Evolutionary conservation across 2,113 vertebrate species (phyloP).

Genomic region (Polypterus senegalus): DNA sequence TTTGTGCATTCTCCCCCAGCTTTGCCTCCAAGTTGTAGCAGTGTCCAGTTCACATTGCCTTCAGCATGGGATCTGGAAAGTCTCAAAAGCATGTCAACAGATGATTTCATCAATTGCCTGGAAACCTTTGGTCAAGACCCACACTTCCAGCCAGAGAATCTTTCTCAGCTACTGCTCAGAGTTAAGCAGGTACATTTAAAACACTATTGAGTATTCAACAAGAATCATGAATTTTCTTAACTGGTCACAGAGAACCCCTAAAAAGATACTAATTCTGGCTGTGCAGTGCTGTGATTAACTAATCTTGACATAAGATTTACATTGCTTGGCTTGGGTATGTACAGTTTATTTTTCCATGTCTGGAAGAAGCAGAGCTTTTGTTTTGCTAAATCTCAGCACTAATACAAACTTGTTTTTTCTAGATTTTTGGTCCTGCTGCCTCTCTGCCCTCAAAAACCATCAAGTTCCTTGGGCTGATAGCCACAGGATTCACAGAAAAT

Average conservation of each 20-base stretch:
- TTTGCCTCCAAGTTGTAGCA: conserved; percentile 45
- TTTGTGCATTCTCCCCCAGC: conserved; percentile 12
- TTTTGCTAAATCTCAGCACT: not conserved
- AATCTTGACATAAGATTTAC: too few relatives aligned
- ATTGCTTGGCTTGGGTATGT: too few relatives aligned
- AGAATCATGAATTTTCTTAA: too few relatives aligned
- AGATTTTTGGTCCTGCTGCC: conserved; percentile 43
- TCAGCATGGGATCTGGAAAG: conserved; percentile 44
- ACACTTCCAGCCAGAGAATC: conserved; percentile 37
- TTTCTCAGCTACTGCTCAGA: conserved; percentile 34
- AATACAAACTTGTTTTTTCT: not conserved
- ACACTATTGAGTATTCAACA: too few relatives aligned
- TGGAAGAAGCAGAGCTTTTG: not conserved
- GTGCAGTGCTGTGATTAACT: too few relatives aligned
- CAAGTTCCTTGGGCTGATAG: conserved; percentile 44
- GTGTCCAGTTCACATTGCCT: conserved; percentile 37
- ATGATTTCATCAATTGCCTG: conserved; percentile 48
- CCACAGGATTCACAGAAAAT: conserved; percentile 30
- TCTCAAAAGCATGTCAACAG: conserved; percentile 40
- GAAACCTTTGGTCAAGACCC: conserved; percentile 51
- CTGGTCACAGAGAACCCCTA: too few relatives aligned
- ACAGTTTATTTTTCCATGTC: too few relatives aligned
- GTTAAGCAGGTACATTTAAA: conserved; percentile 40
- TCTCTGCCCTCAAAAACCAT: conserved; percentile 41
- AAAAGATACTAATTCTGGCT: too few relatives aligned